A percentile compares a stretch with the other conserved stretches of the same genome.
These are phyloP conservation scores for Sinocyclocheilus rhinocerous DNA, from an alignment of 2,113 vertebrate genomes.

Conservation along the genomic window DNA sequence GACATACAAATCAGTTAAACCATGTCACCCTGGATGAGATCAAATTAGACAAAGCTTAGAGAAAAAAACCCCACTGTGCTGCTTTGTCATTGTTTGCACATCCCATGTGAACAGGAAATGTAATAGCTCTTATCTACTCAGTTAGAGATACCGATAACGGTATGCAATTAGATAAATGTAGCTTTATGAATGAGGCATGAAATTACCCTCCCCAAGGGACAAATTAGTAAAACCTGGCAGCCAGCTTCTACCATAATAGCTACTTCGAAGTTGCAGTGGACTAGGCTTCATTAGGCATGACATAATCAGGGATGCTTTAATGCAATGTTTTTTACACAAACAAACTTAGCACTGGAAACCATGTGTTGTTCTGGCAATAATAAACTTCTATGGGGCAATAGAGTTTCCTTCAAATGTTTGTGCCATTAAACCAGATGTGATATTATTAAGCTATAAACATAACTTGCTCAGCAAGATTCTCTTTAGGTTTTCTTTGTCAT, in stretches of 20 bases:
- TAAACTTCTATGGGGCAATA: not conserved
- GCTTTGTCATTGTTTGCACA: conserved; percentile 7
- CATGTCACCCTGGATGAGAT: not conserved
- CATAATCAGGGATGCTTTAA: not conserved
- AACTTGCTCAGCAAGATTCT: not conserved
- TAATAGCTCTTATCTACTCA: conserved; percentile 41
- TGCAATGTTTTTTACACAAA: conserved; percentile 6
- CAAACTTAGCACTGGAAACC: not conserved
- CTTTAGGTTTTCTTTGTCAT: not conserved
- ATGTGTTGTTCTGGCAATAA: not conserved
- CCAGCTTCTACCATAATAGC: conserved; percentile 25
- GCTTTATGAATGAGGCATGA: conserved; percentile 28
- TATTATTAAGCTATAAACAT: not conserved
- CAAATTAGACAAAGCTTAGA: not conserved
- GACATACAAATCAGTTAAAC: not conserved
- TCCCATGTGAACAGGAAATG: conserved; percentile 21
- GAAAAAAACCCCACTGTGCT: not conserved
- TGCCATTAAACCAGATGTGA: not conserved
- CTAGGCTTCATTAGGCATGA: not conserved
- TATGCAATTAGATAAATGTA: conserved; percentile 37
- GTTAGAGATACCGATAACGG: conserved; percentile 25
- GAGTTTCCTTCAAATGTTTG: not conserved
- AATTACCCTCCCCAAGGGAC: not conserved
- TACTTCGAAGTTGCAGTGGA: conserved; percentile 16
- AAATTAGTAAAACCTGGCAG: conserved; percentile 20